A percentile compares a stretch with the other conserved stretches of the same genome.
Evolutionary conservation across 2,888 invertebrate genomes (phyloP).

Genomic region (Anthrax anthrax): DNA sequence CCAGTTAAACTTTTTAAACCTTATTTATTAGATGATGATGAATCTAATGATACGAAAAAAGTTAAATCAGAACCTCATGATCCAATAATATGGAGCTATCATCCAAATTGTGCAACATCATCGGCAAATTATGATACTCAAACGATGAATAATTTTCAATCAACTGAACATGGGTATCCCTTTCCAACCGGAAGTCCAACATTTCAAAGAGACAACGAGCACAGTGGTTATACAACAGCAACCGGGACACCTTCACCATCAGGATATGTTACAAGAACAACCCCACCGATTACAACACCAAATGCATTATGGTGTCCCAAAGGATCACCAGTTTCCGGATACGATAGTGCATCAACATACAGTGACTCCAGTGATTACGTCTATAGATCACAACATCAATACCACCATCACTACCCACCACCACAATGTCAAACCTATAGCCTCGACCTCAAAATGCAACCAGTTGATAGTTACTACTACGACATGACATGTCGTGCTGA

Average conservation of each 20-base stretch:
- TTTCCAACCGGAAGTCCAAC: slow-evolving; percentile 25
- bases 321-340: slow-evolving; percentile 32
- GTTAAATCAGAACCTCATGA: slow-evolving; percentile 14
- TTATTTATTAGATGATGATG: slow-evolving; percentile 52
- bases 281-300: slow-evolving; percentile 19
- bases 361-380: slow-evolving; percentile 22
- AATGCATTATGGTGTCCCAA: slow-evolving; percentile 35
- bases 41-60: slow-evolving; percentile 16
- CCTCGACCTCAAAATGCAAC: slow-evolving; percentile 40
- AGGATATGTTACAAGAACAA: background rate
- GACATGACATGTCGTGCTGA: slow-evolving; percentile 37
- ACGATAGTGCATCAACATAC: slow-evolving; percentile 34
- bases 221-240: slow-evolving; percentile 8
- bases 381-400: slow-evolving; percentile 2
- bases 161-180: slow-evolving; percentile 18
- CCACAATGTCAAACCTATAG: slow-evolving; percentile 25
- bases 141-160: slow-evolving; percentile 19
- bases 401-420: background rate
- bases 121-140: slow-evolving; percentile 12
- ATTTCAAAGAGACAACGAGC: slow-evolving; percentile 16
- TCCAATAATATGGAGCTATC: slow-evolving; percentile 30
- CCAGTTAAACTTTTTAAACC: slow-evolving; percentile 66
- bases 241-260: slow-evolving; percentile 7
- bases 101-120: slow-evolving; percentile 18
- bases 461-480: slow-evolving; percentile 40